These are phyloP conservation scores for Acanthosepion pharaonis DNA, from an alignment of 2,888 invertebrate genomes.

Conservation along the genomic window DNA sequence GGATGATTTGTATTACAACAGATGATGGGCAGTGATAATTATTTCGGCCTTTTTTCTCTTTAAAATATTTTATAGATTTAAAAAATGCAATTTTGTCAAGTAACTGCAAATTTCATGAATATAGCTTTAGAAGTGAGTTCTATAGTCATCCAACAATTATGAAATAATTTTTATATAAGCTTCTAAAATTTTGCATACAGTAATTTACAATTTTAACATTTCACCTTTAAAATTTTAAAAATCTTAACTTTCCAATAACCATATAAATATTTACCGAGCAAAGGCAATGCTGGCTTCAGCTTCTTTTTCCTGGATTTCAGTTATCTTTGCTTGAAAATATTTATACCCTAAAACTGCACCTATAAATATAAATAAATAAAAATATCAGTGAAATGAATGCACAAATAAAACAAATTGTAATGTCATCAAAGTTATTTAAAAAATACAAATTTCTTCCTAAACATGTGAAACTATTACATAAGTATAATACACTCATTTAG, in stretches of 20 bases:
- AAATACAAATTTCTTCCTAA: not conserved
- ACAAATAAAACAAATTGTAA: not conserved
- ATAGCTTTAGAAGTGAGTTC: too few relatives aligned
- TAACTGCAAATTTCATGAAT: too few relatives aligned
- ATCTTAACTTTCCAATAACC: not conserved
- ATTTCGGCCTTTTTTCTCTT: too few relatives aligned
- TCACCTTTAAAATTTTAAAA: not conserved
- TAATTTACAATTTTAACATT: not conserved
- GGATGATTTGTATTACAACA: too few relatives aligned
- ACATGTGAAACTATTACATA: not conserved
- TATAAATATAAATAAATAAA: constrained; percentile 52
- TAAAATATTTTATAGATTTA: too few relatives aligned
- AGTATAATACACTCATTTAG: too few relatives aligned
- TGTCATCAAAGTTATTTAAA: not conserved
- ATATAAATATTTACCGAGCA: constrained; percentile 77
- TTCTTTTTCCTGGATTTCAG: constrained; percentile 89
- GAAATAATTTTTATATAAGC: too few relatives aligned
- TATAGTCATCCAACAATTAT: too few relatives aligned
- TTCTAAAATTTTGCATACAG: too few relatives aligned
- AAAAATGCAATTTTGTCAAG: too few relatives aligned
- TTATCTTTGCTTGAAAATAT: constrained; percentile 85
- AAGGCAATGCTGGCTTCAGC: constrained; percentile 86
- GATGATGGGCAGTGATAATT: too few relatives aligned
- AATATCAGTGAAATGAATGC: not conserved
- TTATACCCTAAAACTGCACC: constrained; percentile 82